Evolutionary conservation across 1,140 invertebrate species (phyloP).

Genomic region (Tribolium castaneum): DNA sequence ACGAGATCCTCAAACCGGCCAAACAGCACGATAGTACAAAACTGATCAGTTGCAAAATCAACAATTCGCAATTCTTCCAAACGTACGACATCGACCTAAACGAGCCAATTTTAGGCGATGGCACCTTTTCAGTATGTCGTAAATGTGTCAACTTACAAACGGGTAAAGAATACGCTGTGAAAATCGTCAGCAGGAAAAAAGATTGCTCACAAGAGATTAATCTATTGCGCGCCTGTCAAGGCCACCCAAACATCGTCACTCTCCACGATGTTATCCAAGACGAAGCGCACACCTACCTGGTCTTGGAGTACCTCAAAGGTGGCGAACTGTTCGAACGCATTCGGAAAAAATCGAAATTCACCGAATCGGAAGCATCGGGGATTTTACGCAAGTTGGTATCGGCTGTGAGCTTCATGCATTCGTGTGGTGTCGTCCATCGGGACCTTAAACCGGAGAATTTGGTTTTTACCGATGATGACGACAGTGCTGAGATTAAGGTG

Average conservation of each 20-base stretch:
- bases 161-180: conserved; percentile 85
- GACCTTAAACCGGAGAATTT: conserved; percentile 94
- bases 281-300: conserved; percentile 84
- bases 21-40: conserved; percentile 63
- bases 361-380: conserved; percentile 74
- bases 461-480: conserved; percentile 73
- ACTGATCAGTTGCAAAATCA: conserved; percentile 60
- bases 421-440: conserved; percentile 83
- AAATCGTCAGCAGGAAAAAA: conserved; percentile 86
- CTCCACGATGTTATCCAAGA: conserved; percentile 86
- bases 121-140: conserved; percentile 90
- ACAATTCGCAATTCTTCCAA: conserved; percentile 89
- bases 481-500: conserved; percentile 80
- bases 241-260: conserved; percentile 89
- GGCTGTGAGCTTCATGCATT: conserved; percentile 86
- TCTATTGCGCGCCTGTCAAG: conserved; percentile 83
- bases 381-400: conserved; percentile 83
- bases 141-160: conserved; percentile 82
- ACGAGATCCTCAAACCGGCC: conserved; percentile 60
- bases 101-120: conserved; percentile 82
- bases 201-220: conserved; percentile 83
- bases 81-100: conserved; percentile 81
- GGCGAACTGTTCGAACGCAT: conserved; percentile 86
- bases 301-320: conserved; percentile 87
- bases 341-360: conserved; percentile 73